phyloP scores from a whole-genome alignment of 2,113 vertebrate species.

The Vulpes vulpes region DNA sequence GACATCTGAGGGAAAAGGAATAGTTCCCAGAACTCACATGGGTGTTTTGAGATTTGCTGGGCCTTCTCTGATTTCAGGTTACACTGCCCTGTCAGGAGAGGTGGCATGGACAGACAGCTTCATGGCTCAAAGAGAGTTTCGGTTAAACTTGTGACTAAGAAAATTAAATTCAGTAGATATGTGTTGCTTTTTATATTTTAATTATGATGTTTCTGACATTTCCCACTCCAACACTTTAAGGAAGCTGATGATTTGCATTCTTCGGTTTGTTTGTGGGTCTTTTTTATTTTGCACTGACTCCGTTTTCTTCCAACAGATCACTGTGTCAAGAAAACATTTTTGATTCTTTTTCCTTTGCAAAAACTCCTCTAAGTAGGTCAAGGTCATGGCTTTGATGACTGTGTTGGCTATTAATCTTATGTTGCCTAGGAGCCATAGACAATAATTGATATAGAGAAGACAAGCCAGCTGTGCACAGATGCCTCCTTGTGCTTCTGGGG shows the following conservation, averaged over 20 bases:
- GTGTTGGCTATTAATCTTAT: neutral
- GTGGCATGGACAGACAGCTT: neutral
- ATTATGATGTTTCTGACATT: neutral
- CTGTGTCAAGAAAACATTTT: constrained; percentile 28
- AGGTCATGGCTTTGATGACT: neutral
- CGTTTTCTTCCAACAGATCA: neutral
- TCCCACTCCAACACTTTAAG: neutral
- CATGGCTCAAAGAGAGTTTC: neutral
- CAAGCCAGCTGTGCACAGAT: neutral
- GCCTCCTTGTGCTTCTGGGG: neutral
- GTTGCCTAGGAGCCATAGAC: neutral
- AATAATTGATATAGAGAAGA: neutral
- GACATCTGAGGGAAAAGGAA: neutral
- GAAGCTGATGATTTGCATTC: constrained; percentile 21
- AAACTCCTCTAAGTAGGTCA: neutral
- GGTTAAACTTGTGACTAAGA: neutral
- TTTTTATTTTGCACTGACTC: neutral
- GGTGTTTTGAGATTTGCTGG: neutral
- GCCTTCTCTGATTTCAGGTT: neutral
- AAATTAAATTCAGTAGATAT: neutral
- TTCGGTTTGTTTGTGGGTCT: neutral
- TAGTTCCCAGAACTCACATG: neutral
- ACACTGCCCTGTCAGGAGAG: neutral
- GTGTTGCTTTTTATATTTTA: constrained; percentile 29
- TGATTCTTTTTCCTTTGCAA: neutral